phyloP scores from a whole-genome alignment of 2,888 invertebrate genomes.

The Drosophila neoperkinsi region DNA sequence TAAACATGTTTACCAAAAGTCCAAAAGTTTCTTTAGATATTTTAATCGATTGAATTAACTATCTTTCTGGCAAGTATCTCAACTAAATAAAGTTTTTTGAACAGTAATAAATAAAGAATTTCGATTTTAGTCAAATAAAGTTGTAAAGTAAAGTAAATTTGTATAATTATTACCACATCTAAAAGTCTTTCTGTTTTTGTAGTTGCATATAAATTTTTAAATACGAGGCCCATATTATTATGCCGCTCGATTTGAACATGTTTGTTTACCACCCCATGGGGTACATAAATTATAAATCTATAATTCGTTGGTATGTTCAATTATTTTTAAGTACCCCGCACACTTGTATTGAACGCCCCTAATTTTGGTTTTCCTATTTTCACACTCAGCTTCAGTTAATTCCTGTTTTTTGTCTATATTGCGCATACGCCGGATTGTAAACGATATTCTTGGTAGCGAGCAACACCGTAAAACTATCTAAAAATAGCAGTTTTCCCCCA shows the following conservation, averaged over 20 bases:
- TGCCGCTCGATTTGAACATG: not conserved
- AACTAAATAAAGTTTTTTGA: not conserved
- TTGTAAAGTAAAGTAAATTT: not conserved
- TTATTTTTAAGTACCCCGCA: not conserved
- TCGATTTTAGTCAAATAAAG: not conserved
- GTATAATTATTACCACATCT: not conserved
- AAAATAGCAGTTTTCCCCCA: constrained; percentile 53
- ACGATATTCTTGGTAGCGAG: constrained; percentile 5
- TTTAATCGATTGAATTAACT: constrained; percentile 4
- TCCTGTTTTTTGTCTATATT: constrained; percentile 30
- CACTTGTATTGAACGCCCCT: not conserved
- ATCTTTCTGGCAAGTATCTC: not conserved
- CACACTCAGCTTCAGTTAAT: constrained; percentile 24
- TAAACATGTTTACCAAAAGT: constrained; percentile 19
- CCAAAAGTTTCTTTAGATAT: constrained; percentile 6
- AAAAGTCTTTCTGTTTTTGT: not conserved
- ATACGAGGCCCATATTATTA: too few species aligned
- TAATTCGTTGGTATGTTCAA: not conserved
- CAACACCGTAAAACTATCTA: constrained; percentile 32
- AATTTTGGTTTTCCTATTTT: constrained; percentile 1
- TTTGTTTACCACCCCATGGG: not conserved
- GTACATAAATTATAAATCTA: not conserved
- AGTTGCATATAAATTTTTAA: not conserved
- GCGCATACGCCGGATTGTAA: constrained; percentile 22
- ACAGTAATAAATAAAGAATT: not conserved